phyloP scores from a whole-genome alignment of 2,797 vertebrate genomes.

The Ctenopoma multispine region DNA sequence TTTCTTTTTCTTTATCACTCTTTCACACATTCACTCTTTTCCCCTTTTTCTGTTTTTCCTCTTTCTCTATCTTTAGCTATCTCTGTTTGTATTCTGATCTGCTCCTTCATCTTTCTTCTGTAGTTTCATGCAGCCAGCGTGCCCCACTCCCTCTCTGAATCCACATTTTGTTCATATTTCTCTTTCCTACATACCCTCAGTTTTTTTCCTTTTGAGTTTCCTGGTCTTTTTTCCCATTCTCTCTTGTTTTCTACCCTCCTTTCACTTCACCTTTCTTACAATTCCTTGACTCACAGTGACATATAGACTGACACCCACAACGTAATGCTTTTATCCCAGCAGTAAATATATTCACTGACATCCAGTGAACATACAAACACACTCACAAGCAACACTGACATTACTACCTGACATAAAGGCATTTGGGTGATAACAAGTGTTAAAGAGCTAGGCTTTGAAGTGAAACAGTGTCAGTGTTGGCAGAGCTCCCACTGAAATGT shows the following conservation, averaged over 20 bases:
- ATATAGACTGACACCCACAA: slow-evolving; percentile 29
- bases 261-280: slow-evolving; percentile 3
- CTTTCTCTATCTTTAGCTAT: slow-evolving; percentile 36
- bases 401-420: slow-evolving; percentile 59
- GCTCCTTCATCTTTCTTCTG: slow-evolving; percentile 44
- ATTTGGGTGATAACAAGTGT: slow-evolving; percentile 72
- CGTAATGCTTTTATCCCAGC: slow-evolving; percentile 26
- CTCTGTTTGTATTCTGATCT: slow-evolving; percentile 53
- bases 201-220: slow-evolving; percentile 34
- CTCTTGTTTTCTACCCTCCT: slow-evolving; percentile 7
- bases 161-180: slow-evolving; percentile 9
- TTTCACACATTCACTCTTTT: slow-evolving; percentile 45
- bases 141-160: neutral
- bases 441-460: slow-evolving; percentile 53
- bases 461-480: slow-evolving; percentile 47
- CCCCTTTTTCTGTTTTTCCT: slow-evolving; percentile 17
- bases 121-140: slow-evolving; percentile 31
- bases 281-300: slow-evolving; percentile 24
- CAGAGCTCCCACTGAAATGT: slow-evolving; percentile 26
- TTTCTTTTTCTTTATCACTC: slow-evolving; percentile 42
- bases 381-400: slow-evolving; percentile 25
- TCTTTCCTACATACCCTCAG: neutral
- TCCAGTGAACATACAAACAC: slow-evolving; percentile 25
- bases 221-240: slow-evolving; percentile 28
- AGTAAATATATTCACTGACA: slow-evolving; percentile 10